Conservation (phyloP, 2,888 invertebrate genomes). For the Polydrusus tereticollis region DNA sequence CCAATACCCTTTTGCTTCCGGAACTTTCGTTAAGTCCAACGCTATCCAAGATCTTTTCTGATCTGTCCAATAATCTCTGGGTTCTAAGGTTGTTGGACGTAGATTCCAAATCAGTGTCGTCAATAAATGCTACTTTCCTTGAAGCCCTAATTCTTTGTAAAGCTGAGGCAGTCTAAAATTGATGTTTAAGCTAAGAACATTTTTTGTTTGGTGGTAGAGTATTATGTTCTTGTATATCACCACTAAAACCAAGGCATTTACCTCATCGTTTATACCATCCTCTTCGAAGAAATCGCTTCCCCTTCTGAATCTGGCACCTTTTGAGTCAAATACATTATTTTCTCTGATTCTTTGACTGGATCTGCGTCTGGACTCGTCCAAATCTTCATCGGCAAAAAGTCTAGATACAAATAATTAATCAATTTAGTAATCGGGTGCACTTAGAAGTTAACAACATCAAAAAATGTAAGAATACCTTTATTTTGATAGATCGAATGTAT, state of each 20-base stretch:
- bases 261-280: slow-evolving; percentile 68
- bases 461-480: too few relatives aligned
- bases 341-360: slow-evolving; percentile 69
- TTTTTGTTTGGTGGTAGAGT: too few relatives aligned
- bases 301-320: slow-evolving; percentile 70
- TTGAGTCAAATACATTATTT: slow-evolving; percentile 75
- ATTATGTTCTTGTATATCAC: too few relatives aligned
- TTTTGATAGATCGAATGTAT: too few relatives aligned
- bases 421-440: background rate
- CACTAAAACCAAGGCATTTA: too few relatives aligned
- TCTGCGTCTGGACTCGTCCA: slow-evolving; percentile 69
- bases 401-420: slow-evolving; percentile 36
- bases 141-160: slow-evolving; percentile 73
- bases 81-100: slow-evolving; percentile 72
- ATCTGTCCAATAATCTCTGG: slow-evolving; percentile 71
- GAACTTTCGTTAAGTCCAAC: slow-evolving; percentile 74
- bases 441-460: too few relatives aligned
- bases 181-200: too few relatives aligned
- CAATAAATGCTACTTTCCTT: slow-evolving; percentile 73
- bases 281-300: slow-evolving; percentile 58
- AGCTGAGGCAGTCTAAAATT: slow-evolving; percentile 72
- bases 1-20: slow-evolving; percentile 59
- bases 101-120: slow-evolving; percentile 76
- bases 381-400: slow-evolving; percentile 70
- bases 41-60: slow-evolving; percentile 76